Conservation (phyloP, 1,140 invertebrate species). For the Cephus cinctus region DNA sequence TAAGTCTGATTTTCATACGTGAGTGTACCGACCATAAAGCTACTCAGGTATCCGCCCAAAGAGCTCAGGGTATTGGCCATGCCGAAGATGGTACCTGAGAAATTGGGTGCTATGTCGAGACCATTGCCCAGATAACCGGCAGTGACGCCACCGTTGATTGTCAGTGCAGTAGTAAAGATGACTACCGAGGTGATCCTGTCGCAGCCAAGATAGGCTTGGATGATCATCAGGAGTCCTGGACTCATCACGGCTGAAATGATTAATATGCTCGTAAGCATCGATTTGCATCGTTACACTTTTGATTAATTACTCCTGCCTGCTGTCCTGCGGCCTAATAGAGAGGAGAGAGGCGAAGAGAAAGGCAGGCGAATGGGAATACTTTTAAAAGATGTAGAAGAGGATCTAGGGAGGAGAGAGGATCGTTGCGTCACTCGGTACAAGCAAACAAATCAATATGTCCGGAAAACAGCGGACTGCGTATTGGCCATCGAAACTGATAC, state of each 20-base stretch:
- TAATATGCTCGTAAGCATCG: too few relatives aligned
- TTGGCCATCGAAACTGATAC: too few relatives aligned
- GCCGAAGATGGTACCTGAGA: conserved; percentile 88
- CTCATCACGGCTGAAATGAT: conserved; percentile 62
- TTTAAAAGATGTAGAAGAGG: too few relatives aligned
- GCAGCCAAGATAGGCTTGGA: conserved; percentile 68
- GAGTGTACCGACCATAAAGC: conserved; percentile 79
- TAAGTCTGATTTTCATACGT: conserved; percentile 75
- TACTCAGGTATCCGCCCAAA: conserved; percentile 82
- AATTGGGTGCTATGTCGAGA: conserved; percentile 86
- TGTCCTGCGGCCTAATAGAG: too few relatives aligned
- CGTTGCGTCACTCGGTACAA: too few relatives aligned
- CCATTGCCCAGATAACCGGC: conserved; percentile 87
- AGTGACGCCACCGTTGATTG: conserved; percentile 82
- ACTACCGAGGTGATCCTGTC: conserved; percentile 67
- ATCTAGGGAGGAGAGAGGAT: too few relatives aligned
- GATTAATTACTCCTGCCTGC: too few relatives aligned
- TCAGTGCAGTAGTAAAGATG: conserved; percentile 75
- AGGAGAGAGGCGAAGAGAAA: too few relatives aligned
- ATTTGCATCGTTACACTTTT: too few relatives aligned
- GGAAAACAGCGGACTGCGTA: too few relatives aligned
- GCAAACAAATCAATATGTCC: too few relatives aligned
- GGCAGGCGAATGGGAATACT: too few relatives aligned
- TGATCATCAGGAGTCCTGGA: conserved; percentile 68
- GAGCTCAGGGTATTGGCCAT: conserved; percentile 89